Conservation (phyloP, 2,888 invertebrate genomes). For the Chrysolina haemoptera region DNA sequence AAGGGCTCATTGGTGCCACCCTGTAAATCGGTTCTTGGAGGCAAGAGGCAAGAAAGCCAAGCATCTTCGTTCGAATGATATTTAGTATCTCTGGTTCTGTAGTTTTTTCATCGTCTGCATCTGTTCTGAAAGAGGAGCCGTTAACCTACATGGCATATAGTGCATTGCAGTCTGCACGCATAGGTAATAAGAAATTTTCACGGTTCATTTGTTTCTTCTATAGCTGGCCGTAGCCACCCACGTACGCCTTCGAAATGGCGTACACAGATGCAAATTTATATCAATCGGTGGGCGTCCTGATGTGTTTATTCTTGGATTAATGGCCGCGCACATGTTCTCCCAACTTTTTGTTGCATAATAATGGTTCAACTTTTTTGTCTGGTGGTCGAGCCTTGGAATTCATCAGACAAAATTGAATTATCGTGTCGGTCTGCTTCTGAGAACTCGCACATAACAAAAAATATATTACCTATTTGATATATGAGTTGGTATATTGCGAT, state of each 20-base stretch:
- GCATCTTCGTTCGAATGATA: no score
- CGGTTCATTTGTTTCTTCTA: constrained; percentile 54
- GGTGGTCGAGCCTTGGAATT: constrained; percentile 36
- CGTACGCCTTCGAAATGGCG: constrained; percentile 49
- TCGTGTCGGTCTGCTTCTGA: constrained; percentile 6
- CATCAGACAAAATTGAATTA: constrained; percentile 18
- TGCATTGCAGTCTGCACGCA: constrained; percentile 28
- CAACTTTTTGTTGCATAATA: constrained; percentile 47
- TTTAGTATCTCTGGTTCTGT: no score
- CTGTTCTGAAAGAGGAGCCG: background rate
- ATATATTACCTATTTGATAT: background rate
- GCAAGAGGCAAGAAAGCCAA: no score
- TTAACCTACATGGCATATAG: constrained; percentile 13
- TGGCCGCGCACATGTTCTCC: constrained; percentile 47
- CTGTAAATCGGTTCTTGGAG: no score
- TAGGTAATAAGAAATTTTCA: constrained; percentile 46
- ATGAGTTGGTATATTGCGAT: background rate
- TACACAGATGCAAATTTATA: constrained; percentile 56
- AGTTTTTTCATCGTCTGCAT: background rate
- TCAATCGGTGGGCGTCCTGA: constrained; percentile 53
- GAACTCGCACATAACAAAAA: background rate
- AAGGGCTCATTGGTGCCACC: no score
- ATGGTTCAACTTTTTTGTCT: constrained; percentile 39
- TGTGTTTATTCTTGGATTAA: constrained; percentile 56
- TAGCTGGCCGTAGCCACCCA: constrained; percentile 51